These are phyloP conservation scores for Willowsia nigromaculata DNA, from an alignment of 2,888 invertebrate species.

Conservation along the genomic window DNA sequence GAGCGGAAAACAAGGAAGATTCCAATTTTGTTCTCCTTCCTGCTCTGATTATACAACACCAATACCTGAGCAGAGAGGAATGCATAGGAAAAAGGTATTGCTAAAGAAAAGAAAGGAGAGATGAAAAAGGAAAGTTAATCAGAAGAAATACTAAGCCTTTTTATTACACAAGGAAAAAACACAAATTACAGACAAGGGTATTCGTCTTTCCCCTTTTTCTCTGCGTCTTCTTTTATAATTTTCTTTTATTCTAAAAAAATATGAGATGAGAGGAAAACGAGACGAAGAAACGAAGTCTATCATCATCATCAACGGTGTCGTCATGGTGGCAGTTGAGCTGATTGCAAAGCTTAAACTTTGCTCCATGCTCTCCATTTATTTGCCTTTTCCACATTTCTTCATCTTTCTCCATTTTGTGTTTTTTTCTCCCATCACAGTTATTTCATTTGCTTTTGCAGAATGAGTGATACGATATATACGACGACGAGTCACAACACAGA, in stretches of 20 bases:
- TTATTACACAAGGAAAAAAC: slow-evolving; percentile 33
- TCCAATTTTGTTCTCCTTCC: background rate
- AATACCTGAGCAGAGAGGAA: slow-evolving; percentile 8
- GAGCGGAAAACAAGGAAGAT: slow-evolving; percentile 4
- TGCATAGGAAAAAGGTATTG: too few relatives aligned
- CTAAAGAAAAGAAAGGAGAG: background rate
- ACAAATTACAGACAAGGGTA: slow-evolving; percentile 64
- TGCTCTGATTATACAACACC: slow-evolving; percentile 20
- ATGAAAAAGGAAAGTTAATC: slow-evolving; percentile 63
- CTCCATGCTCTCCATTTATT: background rate
- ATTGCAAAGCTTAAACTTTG: slow-evolving; percentile 39
- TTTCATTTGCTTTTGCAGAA: background rate
- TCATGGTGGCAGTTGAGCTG: background rate
- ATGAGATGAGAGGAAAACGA: background rate
- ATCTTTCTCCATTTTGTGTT: background rate
- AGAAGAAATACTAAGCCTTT: slow-evolving; percentile 57
- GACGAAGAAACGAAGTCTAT: too few relatives aligned
- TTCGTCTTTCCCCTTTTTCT: slow-evolving; percentile 42
- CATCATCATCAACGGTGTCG: background rate
- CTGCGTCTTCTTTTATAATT: slow-evolving; percentile 5
- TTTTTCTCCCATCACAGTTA: background rate
- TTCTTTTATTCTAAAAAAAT: background rate
- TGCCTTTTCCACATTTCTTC: background rate
- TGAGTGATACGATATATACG: background rate
- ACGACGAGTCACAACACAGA: background rate